Base-by-base conservation (phyloP, 2,797 vertebrate genomes). In the Hipposideros larvatus region DNA sequence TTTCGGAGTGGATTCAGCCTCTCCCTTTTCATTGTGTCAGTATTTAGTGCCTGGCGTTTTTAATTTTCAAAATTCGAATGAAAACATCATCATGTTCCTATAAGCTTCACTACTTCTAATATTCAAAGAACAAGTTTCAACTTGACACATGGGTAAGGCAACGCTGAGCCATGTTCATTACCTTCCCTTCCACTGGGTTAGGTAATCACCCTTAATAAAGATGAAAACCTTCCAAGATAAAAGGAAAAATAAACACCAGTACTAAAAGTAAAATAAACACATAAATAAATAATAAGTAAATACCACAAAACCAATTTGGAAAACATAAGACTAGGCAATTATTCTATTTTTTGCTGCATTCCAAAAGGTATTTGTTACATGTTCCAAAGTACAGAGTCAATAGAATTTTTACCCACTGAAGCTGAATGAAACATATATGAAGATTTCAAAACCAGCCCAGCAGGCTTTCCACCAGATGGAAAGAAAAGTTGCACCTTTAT, bases 21-120 rank as follows among this genome's bases (percentile, higher is more conserved):
- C 53, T 94, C n/a, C 37, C 53, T 94, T 65, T 95, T 74, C 79
- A 41, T 21, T 84, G 70, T 75, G 24, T 82, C 77, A 63, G 55
- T 91, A 73, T 51, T 94, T 84, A 70, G 78, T 53, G 85, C 75
- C 73, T 57, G 19, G 82, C 57, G 86, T 90, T 87, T 87, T 97
- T 85, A 82, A 93, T 93, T 96, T 93, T 94, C 82, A 85, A 71
- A 93, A 93, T 92, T 86, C 94, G 92, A 92, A 95, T 96, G 84
- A 86, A 87, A 97, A 68, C 46, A 90, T 55, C 89, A 19, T 66
- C 80, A 53, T 16, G 65, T 70, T 91, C 48, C 90, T 96, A 24
- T 70, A 85, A 91, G 96, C 61, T 79, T 96, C 91, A 66, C 77
- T 53, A 57, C 53, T 66, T 92, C 75, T 87, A n/a, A 87, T 70